These are phyloP conservation scores for Siniperca obscura DNA, from an alignment of 2,797 vertebrate genomes.

Conservation along the genomic window DNA sequence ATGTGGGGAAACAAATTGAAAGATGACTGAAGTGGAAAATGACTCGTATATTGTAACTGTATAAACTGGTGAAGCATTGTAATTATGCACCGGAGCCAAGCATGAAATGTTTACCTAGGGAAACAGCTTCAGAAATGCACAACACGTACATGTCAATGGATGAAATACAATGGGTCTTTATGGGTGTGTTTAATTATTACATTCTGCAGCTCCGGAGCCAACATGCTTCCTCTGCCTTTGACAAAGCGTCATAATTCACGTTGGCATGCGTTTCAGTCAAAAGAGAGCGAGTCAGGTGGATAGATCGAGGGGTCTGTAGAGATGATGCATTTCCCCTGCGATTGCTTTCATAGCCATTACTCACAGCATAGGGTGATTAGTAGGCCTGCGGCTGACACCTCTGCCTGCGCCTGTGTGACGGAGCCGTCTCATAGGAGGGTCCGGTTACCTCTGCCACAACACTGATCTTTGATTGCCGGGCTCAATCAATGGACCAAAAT, in stretches of 20 bases:
- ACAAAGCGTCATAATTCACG: slow-evolving; percentile 79
- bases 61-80: slow-evolving; percentile 67
- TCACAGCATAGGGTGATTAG: slow-evolving; percentile 79
- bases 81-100: slow-evolving; percentile 65
- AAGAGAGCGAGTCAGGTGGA: slow-evolving; percentile 79
- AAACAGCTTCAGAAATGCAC: slow-evolving; percentile 44
- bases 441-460: slow-evolving; percentile 62
- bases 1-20: slow-evolving; percentile 75
- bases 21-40: slow-evolving; percentile 79
- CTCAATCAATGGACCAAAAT: slow-evolving; percentile 73
- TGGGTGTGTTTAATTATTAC: slow-evolving; percentile 76
- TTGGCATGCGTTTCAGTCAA: slow-evolving; percentile 79
- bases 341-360: slow-evolving; percentile 82
- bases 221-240: slow-evolving; percentile 61
- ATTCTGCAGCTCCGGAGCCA: slow-evolving; percentile 59
- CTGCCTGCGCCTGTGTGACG: slow-evolving; percentile 54
- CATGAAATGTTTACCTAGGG: slow-evolving; percentile 64
- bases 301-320: slow-evolving; percentile 73
- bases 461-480: slow-evolving; percentile 67
- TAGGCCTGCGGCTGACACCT: slow-evolving; percentile 72
- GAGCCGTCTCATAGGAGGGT: slow-evolving; percentile 69
- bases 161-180: slow-evolving; percentile 76
- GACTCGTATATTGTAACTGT: slow-evolving; percentile 66
- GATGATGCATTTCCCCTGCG: slow-evolving; percentile 81
- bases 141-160: slow-evolving; percentile 59